Percentiles rank a stretch among this genome's conserved stretches.
Conservation (phyloP, 2,888 invertebrate species). For the Boloria euphrosyne region DNA sequence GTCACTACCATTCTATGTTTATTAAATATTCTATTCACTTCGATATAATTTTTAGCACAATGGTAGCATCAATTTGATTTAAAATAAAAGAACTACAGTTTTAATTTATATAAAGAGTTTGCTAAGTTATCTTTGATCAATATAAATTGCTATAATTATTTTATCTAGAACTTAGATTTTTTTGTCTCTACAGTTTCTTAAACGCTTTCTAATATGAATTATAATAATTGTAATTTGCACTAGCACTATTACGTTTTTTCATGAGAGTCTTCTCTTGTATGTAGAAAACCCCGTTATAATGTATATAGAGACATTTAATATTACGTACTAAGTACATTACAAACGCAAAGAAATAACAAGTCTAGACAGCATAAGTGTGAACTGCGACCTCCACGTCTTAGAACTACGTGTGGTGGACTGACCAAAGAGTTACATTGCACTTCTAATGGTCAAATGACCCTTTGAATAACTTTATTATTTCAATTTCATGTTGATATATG, state of each 20-base stretch:
- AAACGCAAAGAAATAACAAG: constrained; percentile 21
- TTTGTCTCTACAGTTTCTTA: constrained; percentile 13
- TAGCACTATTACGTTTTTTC: constrained; percentile 12
- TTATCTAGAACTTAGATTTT: constrained; percentile 32
- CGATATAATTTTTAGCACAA: constrained; percentile 36
- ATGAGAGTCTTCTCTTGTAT: neutral
- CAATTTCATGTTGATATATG: neutral
- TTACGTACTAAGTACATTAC: constrained; percentile 5
- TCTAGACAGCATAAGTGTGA: constrained; percentile 36
- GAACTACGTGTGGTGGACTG: constrained; percentile 21
- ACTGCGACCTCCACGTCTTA: constrained; percentile 38
- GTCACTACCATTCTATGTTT: constrained; percentile 41
- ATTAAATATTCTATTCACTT: constrained; percentile 42
- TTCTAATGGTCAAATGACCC: constrained; percentile 13
- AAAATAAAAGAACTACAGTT: constrained; percentile 23
- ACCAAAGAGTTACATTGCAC: constrained; percentile 24
- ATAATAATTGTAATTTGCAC: constrained; percentile 12
- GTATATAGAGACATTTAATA: constrained; percentile 17
- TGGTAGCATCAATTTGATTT: constrained; percentile 24
- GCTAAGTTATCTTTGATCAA: constrained; percentile 25
- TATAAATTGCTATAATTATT: constrained; percentile 36
- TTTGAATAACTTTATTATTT: neutral
- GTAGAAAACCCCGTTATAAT: constrained; percentile 26
- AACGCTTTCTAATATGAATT: neutral
- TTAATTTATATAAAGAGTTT: constrained; percentile 21